Percentiles rank a stretch among this genome's conserved stretches.
These are phyloP conservation scores for Eucriotettix oculatus DNA, from an alignment of 2,888 invertebrate genomes.

Conservation along the genomic window DNA sequence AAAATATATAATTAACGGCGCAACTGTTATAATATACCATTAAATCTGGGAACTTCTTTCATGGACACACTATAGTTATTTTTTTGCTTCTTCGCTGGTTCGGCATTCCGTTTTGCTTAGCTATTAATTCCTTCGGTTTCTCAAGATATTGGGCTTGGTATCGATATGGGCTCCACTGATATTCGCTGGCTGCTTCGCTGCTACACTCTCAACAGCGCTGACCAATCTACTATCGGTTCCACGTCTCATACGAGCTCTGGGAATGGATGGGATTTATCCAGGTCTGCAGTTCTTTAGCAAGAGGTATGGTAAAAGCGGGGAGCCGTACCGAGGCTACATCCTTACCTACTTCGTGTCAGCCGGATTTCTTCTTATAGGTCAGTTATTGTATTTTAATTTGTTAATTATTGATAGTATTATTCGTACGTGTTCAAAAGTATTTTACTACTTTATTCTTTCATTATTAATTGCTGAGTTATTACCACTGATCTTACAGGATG, in stretches of 20 bases:
- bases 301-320: constrained; percentile 68
- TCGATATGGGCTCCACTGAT: constrained; percentile 79
- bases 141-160: constrained; percentile 72
- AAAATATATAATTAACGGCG: too few relatives aligned
- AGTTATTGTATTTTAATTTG: constrained; percentile 13
- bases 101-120: too few relatives aligned
- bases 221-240: constrained; percentile 92
- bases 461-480: too few relatives aligned
- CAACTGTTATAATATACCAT: too few relatives aligned
- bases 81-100: too few relatives aligned
- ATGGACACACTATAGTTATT: too few relatives aligned
- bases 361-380: constrained; percentile 75
- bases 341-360: constrained; percentile 81
- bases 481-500: background rate
- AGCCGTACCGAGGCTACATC: constrained; percentile 81
- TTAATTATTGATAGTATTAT: too few relatives aligned
- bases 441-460: too few relatives aligned
- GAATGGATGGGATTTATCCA: constrained; percentile 88
- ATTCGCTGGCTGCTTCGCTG: constrained; percentile 93
- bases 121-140: background rate
- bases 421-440: too few relatives aligned
- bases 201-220: constrained; percentile 87
- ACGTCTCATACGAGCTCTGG: constrained; percentile 71
- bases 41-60: too few relatives aligned
- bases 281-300: constrained; percentile 85